Evolutionary conservation across 2,113 vertebrate genomes (phyloP), one percentile per base, ranked within the genome.

Genomic region (Neolamprologus sp.): DNA sequence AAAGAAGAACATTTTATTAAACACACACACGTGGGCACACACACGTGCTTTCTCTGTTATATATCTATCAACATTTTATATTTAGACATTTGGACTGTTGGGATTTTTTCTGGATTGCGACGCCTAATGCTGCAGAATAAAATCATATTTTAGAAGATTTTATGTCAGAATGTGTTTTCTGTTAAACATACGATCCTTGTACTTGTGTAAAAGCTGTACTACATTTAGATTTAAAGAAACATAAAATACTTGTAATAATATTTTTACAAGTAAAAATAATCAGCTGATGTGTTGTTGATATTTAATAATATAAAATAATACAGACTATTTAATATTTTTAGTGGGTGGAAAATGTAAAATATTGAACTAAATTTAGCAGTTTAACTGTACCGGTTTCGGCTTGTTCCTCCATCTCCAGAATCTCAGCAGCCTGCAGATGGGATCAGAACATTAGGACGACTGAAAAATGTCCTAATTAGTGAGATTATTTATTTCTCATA

Each of bases 321-420:
- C 23, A 3, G 7, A 12, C 1, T 12, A 49, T 78, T 78, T 28
- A 3, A 28, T 26, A 47, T 47, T 19, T 28, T 75, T 47, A 11
- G 14, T 28, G 5, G 9, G 6, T 47, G 42, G 13, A 28, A 75
- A 75, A 45, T 47, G 14, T 73, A 73, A 26, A 45, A 73, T 45
- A 16, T 2, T 47, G 16, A 78, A 49, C 14, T 78, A 78, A 78
- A 37, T 68, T 51, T 51, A 31, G 47, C 11, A 4, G 17, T 78
- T 58, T 7, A 80, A 58, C 54, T 23, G 7, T 80, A 96, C 95
- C 94, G 54, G 83, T 63, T 11, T 94, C 94, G 40, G 60, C 87
- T 33, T 95, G 90, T 40, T 94, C 94, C n/a, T 95, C 89, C 68
- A 85, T 80, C 85, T 92, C 85, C 49, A 81, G 47, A 13, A 78